Percentiles rank a stretch among this genome's conserved stretches.
These are phyloP conservation scores for Melieria crassipennis DNA, from an alignment of 2,888 invertebrate species.

Conservation along the genomic window DNA sequence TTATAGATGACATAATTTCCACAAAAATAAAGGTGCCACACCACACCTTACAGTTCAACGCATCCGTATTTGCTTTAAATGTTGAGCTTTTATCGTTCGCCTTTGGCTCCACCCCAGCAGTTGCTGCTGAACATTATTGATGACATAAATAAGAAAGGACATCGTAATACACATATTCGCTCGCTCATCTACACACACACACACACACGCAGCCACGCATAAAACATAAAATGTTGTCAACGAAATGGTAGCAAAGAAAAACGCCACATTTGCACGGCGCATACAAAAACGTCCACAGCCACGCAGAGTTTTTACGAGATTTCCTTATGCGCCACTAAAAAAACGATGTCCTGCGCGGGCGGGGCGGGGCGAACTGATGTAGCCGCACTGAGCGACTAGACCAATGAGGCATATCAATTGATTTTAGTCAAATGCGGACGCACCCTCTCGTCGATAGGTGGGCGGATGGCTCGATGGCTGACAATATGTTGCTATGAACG, in stretches of 20 bases:
- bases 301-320: conserved; percentile 35
- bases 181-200: not conserved
- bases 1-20: conserved; percentile 34
- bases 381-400: not conserved
- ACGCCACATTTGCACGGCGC: conserved; percentile 16
- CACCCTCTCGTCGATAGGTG: not conserved
- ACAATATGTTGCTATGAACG: conserved; percentile 1
- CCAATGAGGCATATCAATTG: conserved; percentile 46
- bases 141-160: conserved; percentile 44
- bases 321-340: conserved; percentile 36
- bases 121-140: conserved; percentile 48
- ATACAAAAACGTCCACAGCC: conserved; percentile 10
- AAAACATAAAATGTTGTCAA: conserved; percentile 29
- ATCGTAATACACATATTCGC: conserved; percentile 7
- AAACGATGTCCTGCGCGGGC: conserved; percentile 35
- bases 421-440: conserved; percentile 33
- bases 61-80: too few species aligned
- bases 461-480: conserved; percentile 5
- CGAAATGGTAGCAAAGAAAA: conserved; percentile 29
- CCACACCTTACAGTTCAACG: not conserved
- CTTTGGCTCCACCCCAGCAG: conserved; percentile 32
- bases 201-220: conserved; percentile 19
- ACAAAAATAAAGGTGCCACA: conserved; percentile 29
- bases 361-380: too few species aligned
- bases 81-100: conserved; percentile 29